Evolutionary conservation across 2,888 invertebrate species (phyloP).

Genomic region (Scaptomyza flava): DNA sequence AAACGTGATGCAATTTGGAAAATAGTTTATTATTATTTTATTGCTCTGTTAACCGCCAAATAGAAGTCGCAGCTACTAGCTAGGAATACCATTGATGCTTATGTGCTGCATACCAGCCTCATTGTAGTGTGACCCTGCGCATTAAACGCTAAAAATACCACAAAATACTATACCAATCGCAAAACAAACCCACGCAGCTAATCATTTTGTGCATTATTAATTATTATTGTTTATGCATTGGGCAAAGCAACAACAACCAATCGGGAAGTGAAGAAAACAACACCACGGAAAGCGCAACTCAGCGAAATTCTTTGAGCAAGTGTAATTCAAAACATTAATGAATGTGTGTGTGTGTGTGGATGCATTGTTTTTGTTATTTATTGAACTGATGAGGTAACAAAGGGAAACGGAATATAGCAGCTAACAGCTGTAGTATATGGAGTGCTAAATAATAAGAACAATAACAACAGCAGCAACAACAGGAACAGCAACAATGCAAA

Average conservation of each 20-base stretch:
- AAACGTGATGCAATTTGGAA: too few species aligned
- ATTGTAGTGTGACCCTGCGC: slow-evolving; percentile 15
- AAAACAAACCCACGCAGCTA: background rate
- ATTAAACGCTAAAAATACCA: background rate
- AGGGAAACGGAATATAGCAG: slow-evolving; percentile 30
- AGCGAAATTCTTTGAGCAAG: slow-evolving; percentile 7
- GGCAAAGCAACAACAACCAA: slow-evolving; percentile 6
- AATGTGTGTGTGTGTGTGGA: background rate
- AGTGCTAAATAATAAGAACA: background rate
- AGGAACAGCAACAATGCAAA: slow-evolving; percentile 22
- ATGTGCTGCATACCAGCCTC: background rate
- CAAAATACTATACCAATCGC: slow-evolving; percentile 15
- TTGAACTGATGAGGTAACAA: slow-evolving; percentile 18
- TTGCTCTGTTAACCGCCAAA: background rate
- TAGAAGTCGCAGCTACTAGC: background rate
- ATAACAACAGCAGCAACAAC: background rate
- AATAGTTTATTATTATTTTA: too few species aligned
- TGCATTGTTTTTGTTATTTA: slow-evolving; percentile 9
- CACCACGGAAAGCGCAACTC: slow-evolving; percentile 14
- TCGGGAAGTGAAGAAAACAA: background rate
- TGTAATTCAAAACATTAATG: background rate
- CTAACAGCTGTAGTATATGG: slow-evolving; percentile 44
- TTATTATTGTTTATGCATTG: slow-evolving; percentile 45
- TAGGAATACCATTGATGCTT: background rate
- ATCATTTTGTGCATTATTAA: background rate